Percentiles rank a stretch among this genome's conserved stretches.
Evolutionary conservation across 1,140 invertebrate genomes (phyloP).

Genomic region (Lasioglossum baleicum): DNA sequence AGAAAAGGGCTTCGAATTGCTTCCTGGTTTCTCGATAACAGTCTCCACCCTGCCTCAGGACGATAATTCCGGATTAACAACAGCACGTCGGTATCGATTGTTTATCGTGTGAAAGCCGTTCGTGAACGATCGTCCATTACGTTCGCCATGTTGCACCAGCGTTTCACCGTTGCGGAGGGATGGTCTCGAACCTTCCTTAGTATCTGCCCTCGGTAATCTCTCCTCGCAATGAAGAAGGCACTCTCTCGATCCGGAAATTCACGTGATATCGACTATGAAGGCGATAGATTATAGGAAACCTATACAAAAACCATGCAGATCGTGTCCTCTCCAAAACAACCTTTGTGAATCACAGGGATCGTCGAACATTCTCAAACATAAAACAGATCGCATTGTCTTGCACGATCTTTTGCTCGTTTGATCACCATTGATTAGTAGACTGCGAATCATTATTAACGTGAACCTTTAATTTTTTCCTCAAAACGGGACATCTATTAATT

Average conservation of each 20-base stretch:
- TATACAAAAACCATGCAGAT: not conserved
- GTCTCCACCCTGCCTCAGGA: constrained; percentile 43
- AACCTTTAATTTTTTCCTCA: no score
- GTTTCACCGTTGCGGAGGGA: constrained; percentile 34
- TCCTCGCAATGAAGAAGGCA: constrained; percentile 40
- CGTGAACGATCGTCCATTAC: constrained; percentile 60
- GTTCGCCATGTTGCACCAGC: constrained; percentile 44
- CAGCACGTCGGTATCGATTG: constrained; percentile 61
- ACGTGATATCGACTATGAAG: constrained; percentile 37
- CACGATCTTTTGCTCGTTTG: no score
- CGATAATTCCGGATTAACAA: constrained; percentile 64
- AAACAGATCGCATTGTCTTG: no score
- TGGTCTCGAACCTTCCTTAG: constrained; percentile 37
- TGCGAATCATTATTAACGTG: no score
- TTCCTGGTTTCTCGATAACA: constrained; percentile 62
- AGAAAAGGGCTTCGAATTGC: constrained; percentile 53
- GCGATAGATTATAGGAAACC: constrained; percentile 14
- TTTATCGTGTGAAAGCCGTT: constrained; percentile 63
- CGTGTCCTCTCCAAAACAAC: no score
- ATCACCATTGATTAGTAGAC: no score
- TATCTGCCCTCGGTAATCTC: constrained; percentile 60
- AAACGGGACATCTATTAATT: no score
- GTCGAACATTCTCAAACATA: no score
- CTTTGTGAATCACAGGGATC: no score
- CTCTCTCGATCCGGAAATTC: constrained; percentile 45